A percentile compares a stretch with the other conserved stretches of the same genome.
Conservation (phyloP, 2,113 vertebrate species). For the Tupaia tana region DNA sequence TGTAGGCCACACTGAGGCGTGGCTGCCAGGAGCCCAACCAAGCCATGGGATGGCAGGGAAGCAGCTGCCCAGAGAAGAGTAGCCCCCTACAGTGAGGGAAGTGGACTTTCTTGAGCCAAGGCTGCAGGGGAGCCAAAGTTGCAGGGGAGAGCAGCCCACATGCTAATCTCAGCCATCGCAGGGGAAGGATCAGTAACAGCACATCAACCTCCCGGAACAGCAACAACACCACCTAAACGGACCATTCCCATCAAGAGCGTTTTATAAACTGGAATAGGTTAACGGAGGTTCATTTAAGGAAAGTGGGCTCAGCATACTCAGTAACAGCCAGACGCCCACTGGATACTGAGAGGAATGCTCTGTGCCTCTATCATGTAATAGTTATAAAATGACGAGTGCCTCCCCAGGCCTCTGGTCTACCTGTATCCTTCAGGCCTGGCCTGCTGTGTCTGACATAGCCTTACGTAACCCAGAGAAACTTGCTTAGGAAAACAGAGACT, state of each 20-base stretch:
- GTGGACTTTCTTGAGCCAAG: background rate
- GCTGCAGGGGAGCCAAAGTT: background rate
- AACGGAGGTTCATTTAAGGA: background rate
- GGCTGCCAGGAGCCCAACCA: background rate
- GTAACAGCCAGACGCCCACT: background rate
- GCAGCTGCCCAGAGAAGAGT: background rate
- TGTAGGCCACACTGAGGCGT: background rate
- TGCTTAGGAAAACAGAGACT: conserved; percentile 17
- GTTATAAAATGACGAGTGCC: rapidly evolving
- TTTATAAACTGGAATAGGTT: background rate
- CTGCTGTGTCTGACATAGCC: too few species aligned
- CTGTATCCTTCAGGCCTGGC: background rate
- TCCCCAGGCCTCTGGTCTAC: rapidly evolving
- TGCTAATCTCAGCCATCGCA: background rate
- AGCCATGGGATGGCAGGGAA: conserved; percentile 13
- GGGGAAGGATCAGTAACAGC: background rate
- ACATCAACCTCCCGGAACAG: background rate
- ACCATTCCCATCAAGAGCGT: background rate
- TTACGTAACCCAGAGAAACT: background rate
- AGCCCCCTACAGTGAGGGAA: background rate
- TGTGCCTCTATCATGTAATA: background rate
- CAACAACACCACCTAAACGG: background rate
- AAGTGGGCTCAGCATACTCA: background rate
- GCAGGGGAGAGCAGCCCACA: background rate
- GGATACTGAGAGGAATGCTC: background rate